Evolutionary conservation across 2,113 vertebrate genomes (phyloP).

Genomic region (Labeo catla): DNA sequence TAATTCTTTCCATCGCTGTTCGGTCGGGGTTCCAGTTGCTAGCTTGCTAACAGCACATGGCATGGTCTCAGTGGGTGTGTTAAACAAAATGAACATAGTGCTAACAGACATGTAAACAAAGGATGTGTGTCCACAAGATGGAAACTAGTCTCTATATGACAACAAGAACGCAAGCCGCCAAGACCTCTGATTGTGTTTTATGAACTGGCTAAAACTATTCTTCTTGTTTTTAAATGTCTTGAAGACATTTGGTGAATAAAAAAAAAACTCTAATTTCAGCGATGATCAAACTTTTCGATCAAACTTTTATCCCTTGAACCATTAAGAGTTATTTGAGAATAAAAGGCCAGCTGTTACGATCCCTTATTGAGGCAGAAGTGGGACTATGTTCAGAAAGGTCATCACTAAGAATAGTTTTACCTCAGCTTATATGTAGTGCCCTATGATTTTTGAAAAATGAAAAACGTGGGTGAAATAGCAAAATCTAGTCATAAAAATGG

Average conservation of each 20-base stretch:
- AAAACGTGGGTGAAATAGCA: background rate
- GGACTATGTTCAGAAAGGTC: conserved; percentile 19
- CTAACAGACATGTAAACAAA: background rate
- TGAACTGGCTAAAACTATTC: background rate
- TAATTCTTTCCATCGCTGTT: conserved; percentile 60
- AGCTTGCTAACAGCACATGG: conserved; percentile 31
- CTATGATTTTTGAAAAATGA: background rate
- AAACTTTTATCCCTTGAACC: conserved; percentile 46
- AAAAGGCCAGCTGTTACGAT: conserved; percentile 38
- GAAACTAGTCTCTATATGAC: background rate
- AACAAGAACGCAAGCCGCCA: background rate
- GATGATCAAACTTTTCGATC: conserved; percentile 19
- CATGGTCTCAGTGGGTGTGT: conserved; percentile 26
- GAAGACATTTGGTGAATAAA: background rate
- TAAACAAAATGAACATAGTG: conserved; percentile 1
- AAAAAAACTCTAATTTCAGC: background rate
- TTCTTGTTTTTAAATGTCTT: background rate
- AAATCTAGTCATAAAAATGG: background rate
- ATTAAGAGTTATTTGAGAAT: conserved; percentile 49
- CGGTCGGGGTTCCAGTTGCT: conserved; percentile 34
- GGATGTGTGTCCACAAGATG: background rate
- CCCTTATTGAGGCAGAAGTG: background rate
- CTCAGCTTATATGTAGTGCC: background rate
- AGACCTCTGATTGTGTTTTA: conserved; percentile 19
- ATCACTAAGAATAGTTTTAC: conserved; percentile 34